Evolutionary conservation across 1,140 invertebrate species (phyloP), one percentile per base, ranked within the genome.

Genomic region (Procambarus clarkii): DNA sequence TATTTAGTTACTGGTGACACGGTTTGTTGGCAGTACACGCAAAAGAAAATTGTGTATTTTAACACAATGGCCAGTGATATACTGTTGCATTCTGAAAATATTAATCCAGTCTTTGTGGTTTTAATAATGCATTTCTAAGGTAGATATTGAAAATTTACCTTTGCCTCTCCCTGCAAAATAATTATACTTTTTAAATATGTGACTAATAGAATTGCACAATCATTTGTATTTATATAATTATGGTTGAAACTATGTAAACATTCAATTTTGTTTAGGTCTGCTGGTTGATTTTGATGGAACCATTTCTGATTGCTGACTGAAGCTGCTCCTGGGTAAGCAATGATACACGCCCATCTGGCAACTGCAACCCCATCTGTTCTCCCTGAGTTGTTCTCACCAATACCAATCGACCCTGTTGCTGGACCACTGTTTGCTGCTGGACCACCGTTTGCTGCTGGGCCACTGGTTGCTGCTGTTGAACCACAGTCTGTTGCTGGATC

Each of bases 301-400:
- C 85, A 74, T 82, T 81, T 34, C 85, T 81, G 4, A 91, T 24
- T 50, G 58, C 64, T 74, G 83, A 48, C 54, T 91, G 90, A 4
- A 91, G 50, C 84, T 91, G 88, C 83, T 91, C 90, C 69, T 87
- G 90, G 24, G 84, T 71, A n/a, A 91, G 54, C 60, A 91, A 74
- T 45, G 90, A 80, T n/a, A 91, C 77, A 74, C 90, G 64, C 18
- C 90, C 90, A 82, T 91, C 90, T 13, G 90, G 76, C 46, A 82
- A 84, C 46, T 91, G 90, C 11, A 91, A 69, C 8, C 77, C 83
- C 90, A 91, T 76, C 69, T 87, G 84, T 79, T 91, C 90, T 48
- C 90, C 90, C 80, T 91, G 90, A 58, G 60, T 21, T n/a, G 90
- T 91, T 83, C 90, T 85, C 79, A 91, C 76, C 45, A 91, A 76